phyloP scores from a whole-genome alignment of 2,888 invertebrate species.

The Synanthedon andrenaeformis region DNA sequence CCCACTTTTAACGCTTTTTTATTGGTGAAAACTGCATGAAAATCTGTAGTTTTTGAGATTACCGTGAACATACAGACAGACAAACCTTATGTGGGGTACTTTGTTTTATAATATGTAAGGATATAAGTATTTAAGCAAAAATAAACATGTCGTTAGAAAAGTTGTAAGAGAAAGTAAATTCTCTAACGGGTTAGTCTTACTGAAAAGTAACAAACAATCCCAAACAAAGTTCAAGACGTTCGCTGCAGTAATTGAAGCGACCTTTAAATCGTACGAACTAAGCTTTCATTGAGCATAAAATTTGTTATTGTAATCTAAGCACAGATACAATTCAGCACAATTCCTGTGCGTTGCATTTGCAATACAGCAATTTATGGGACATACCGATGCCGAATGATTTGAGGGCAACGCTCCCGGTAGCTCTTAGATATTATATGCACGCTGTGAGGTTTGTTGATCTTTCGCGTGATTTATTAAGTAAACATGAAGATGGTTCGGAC shows the following conservation, averaged over 20 bases:
- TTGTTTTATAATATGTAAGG: no score
- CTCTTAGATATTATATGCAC: constrained; percentile 1
- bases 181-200: no score
- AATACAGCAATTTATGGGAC: not conserved
- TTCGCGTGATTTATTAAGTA: constrained; percentile 16
- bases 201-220: no score
- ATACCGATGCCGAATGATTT: constrained; percentile 16
- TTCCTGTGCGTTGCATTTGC: not conserved
- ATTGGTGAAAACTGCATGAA: no score
- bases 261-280: not conserved
- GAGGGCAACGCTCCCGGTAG: constrained; percentile 25
- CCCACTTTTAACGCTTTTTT: no score
- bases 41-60: no score
- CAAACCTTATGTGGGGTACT: no score
- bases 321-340: not conserved
- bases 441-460: constrained; percentile 19
- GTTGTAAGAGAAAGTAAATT: no score
- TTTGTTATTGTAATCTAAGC: not conserved
- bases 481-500: not conserved
- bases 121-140: no score
- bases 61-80: no score
- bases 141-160: no score
- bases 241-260: not conserved
- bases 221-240: not conserved
- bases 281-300: not conserved